Evolutionary conservation across 1,140 invertebrate genomes (phyloP).

Genomic region (Maconellicoccus hirsutus): DNA sequence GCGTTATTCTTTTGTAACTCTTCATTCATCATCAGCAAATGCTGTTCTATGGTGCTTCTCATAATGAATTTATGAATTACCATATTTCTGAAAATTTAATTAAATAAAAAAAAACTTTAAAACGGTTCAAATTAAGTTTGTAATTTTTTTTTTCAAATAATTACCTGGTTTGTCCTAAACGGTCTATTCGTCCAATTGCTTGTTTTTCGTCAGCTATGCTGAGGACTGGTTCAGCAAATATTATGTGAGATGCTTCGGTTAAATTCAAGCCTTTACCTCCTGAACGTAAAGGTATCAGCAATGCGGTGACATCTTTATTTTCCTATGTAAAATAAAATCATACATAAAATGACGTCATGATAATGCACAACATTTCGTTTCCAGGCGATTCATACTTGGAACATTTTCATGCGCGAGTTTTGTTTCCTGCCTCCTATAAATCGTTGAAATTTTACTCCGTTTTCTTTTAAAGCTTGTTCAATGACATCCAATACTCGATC

Average conservation of each 20-base stretch:
- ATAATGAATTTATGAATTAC: conserved; percentile 56
- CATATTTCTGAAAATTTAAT: conserved; percentile 39
- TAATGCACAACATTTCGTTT: too few relatives aligned
- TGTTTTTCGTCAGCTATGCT: conserved; percentile 62
- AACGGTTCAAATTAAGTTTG: neutral
- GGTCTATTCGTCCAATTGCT: conserved; percentile 63
- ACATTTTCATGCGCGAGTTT: conserved; percentile 39
- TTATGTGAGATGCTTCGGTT: conserved; percentile 64
- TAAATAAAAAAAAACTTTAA: neutral
- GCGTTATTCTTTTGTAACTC: conserved; percentile 25
- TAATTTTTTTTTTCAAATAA: neutral
- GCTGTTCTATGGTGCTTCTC: conserved; percentile 55
- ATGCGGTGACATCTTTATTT: conserved; percentile 42
- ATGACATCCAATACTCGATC: conserved; percentile 48
- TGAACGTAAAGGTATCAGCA: conserved; percentile 53
- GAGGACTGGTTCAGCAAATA: conserved; percentile 62
- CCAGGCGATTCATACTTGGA: conserved; percentile 39
- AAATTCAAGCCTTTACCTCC: conserved; percentile 68
- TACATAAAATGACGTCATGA: too few relatives aligned
- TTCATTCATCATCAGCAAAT: conserved; percentile 37
- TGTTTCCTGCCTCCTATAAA: conserved; percentile 36
- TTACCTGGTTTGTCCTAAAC: conserved; percentile 64
- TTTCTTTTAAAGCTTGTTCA: conserved; percentile 44
- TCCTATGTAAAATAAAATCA: conserved; percentile 23
- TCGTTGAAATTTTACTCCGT: conserved; percentile 42